Evolutionary conservation across 2,888 invertebrate genomes (phyloP), one percentile per base, ranked within the genome.

Genomic region (Petrolisthes manimaculis): DNA sequence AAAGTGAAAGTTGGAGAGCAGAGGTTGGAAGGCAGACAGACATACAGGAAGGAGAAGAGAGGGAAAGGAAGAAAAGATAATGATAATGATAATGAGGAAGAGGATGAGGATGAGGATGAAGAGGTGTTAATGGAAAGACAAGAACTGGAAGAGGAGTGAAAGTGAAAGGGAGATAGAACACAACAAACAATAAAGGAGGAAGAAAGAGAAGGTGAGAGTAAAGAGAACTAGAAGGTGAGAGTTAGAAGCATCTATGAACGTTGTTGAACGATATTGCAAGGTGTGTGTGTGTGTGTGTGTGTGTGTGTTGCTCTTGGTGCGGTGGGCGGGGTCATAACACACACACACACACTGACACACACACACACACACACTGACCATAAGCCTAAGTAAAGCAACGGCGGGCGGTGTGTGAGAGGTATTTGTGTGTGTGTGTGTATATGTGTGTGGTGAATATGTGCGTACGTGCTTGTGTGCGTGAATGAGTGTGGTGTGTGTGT

Each of bases 361-460:
- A 78, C 61, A 84, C 75, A 86, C 77, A 61, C 61, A 75, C 82
- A 54, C 67, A 77, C 82, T 84, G 69, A 37, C 61, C n/a, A 82
- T 81, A 81, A 74, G 86, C 86, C 74, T 74, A 86, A 79, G 80
- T 80, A 86, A n/a, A n/a, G 80, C 80, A 18, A 80, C 86, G 80
- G 85, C 86, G 71, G 71, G 86, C 75, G 74, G 84, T 79, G 74
- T 61, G 78, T 79, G n/a, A 54, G 8, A 56, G 18, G 69, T 79
- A 69, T 67, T 55, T 78, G 77, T 84, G 78, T 78, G 84, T 56
- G 82, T 78, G 78, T 78, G 67, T 78, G 78, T 84, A 61, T 78
- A 79, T 78, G 77, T 56, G 84, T 77, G 77, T 37, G 77, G 53
- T 56, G 56, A n/a, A n/a, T n/a, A n/a, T n/a, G n/a, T n/a, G n/a